These are phyloP conservation scores for Cantharis nigra DNA, from an alignment of 2,888 invertebrate species.

Conservation along the genomic window DNA sequence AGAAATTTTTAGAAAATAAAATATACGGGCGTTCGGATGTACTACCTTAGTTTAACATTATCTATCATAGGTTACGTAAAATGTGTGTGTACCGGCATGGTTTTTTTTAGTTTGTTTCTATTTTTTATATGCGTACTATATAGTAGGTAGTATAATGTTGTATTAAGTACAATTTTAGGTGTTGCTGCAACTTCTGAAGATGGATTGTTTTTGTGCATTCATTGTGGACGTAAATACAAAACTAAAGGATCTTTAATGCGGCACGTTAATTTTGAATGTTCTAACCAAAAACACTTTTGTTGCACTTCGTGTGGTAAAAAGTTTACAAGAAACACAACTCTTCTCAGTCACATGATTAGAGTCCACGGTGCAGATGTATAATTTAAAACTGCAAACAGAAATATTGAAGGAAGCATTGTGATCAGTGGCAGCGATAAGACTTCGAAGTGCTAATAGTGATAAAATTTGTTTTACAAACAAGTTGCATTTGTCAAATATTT, in stretches of 20 bases:
- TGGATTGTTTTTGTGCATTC: background rate
- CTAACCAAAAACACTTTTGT: background rate
- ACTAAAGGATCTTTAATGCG: background rate
- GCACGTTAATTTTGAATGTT: constrained; percentile 1
- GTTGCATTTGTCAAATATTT: no score
- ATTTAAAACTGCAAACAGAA: background rate
- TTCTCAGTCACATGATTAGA: background rate
- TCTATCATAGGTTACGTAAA: background rate
- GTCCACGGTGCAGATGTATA: background rate
- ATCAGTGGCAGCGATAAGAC: no score
- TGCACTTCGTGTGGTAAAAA: background rate
- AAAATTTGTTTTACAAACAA: no score
- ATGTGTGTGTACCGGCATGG: background rate
- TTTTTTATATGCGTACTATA: background rate
- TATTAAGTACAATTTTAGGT: background rate
- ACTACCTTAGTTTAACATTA: background rate
- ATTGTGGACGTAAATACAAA: constrained; percentile 2
- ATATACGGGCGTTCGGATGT: no score
- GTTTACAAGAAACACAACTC: background rate
- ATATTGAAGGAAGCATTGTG: background rate
- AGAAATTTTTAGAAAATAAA: no score
- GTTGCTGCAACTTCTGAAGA: background rate
- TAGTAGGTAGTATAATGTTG: background rate
- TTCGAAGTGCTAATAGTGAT: no score
- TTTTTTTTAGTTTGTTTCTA: background rate